These are phyloP conservation scores for Microcebus tavaratra DNA, from an alignment of 2,113 vertebrate genomes.

Conservation along the genomic window DNA sequence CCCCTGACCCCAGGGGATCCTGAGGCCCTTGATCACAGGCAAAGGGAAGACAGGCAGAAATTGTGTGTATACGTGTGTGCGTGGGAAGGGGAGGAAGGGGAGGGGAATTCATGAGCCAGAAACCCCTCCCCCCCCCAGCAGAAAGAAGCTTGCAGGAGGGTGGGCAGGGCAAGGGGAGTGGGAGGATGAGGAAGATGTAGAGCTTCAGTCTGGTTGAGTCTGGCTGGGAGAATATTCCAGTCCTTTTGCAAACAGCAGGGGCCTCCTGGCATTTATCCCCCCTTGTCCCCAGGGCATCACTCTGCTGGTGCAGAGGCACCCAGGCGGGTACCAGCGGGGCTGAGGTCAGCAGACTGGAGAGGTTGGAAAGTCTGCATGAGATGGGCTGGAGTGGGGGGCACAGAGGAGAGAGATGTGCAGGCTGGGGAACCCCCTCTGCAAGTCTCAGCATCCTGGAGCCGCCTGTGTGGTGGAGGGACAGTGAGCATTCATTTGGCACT, in stretches of 20 bases:
- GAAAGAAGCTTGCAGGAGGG: conserved; percentile 17
- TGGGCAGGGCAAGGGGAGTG: not conserved
- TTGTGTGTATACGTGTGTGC: not conserved
- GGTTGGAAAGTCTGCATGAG: not conserved
- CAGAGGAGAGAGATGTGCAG: not conserved
- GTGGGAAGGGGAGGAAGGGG: not conserved
- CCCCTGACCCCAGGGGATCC: not conserved
- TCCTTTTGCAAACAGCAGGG: not conserved
- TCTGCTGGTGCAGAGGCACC: not conserved
- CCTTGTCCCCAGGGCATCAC: not conserved
- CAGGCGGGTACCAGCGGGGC: not conserved
- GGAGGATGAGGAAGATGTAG: not conserved
- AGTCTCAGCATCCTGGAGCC: not conserved
- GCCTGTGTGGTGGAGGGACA: not conserved
- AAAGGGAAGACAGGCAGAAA: conserved; percentile 27
- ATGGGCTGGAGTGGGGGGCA: not conserved
- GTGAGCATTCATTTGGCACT: not conserved
- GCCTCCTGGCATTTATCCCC: not conserved
- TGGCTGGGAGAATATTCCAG: conserved; percentile 2
- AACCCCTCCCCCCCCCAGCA: not conserved
- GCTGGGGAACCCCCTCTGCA: not conserved
- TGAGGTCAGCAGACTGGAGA: not conserved
- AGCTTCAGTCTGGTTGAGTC: not conserved
- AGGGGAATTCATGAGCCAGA: not conserved
- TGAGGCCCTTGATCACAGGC: conserved; percentile 46